Evolutionary conservation across 2,113 vertebrate species (phyloP), one percentile per base, ranked within the genome.

Genomic region (Heloderma charlesbogerti): DNA sequence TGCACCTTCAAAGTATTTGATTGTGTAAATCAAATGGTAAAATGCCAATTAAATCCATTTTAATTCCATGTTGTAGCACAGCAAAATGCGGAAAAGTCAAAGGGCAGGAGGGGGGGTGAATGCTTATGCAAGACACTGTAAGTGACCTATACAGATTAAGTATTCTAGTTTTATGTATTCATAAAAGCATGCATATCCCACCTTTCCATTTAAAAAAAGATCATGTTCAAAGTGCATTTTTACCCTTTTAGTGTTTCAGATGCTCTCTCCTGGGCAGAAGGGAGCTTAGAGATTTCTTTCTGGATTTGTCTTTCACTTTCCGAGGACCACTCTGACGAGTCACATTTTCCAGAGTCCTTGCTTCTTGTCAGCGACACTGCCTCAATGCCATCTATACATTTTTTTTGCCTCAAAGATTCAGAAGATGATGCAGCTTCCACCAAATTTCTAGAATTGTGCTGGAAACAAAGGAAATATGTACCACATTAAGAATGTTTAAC

Each of bases 231-330:
- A 18, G 9, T 86, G 2, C 15, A 87, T 5, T 13, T 89, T 93
- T 92, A 96, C 96, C 96, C 95, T 89, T 69, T 93, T 57, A 91
- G 18, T 80, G 4, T 80, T 51, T 83, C 88, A 51, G 85, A 85
- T 7, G 25, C 7, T 84, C 91, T 94, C 81, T 94, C 80, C 40
- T 57, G 63, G 86, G 82, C 54, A 3, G 85, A 0, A 91, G 87
- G 84, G 81, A 79, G 27, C 27, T 79, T 87, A 87, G 60, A 92
- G 82, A 89, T 81, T 16, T 66, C 60, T 75, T 92, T 75, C 37
- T 86, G 82, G 54, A 82, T 27, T 45, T 93, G 91, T 77, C 16
- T 93, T 54, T 88, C 88, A 10, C 20, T 60, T 74, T 88, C 94
- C 37, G 89, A 94, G 0, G 4, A 4, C 45, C 43, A 0, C 22